These are phyloP conservation scores for Andricus quercusramuli DNA, from an alignment of 2,888 invertebrate genomes.

Conservation along the genomic window DNA sequence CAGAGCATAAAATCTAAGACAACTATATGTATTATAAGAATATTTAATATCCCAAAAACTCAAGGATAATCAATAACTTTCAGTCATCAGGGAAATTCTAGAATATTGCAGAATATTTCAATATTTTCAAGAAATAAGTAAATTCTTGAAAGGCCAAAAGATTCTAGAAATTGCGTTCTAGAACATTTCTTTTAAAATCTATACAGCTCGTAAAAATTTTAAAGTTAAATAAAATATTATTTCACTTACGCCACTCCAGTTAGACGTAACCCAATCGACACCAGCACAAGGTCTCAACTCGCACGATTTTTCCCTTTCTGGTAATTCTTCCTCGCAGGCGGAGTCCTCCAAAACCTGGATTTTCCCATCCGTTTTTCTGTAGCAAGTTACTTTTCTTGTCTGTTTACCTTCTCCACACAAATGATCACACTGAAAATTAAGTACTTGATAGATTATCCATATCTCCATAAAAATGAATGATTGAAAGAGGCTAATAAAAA, in stretches of 20 bases:
- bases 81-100: too few species aligned
- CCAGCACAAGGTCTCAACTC: slow-evolving; percentile 92
- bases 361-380: slow-evolving; percentile 83
- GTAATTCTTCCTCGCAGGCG: slow-evolving; percentile 85
- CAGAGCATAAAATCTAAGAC: too few species aligned
- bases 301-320: slow-evolving; percentile 86
- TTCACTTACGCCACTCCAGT: slow-evolving; percentile 91
- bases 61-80: too few species aligned
- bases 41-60: too few species aligned
- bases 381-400: slow-evolving; percentile 90
- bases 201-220: not conserved
- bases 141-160: too few species aligned
- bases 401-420: slow-evolving; percentile 95
- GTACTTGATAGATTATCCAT: not conserved
- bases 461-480: not conserved
- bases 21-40: too few species aligned
- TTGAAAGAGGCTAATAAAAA: too few species aligned
- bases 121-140: too few species aligned
- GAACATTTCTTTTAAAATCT: too few species aligned
- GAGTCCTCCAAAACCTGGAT: slow-evolving; percentile 85
- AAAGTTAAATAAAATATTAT: not conserved
- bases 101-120: too few species aligned
- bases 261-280: slow-evolving; percentile 92
- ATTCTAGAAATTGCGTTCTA: too few species aligned
- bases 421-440: slow-evolving; percentile 86